phyloP scores from a whole-genome alignment of 2,797 vertebrate genomes.

The Leontocebus nigricollis region DNA sequence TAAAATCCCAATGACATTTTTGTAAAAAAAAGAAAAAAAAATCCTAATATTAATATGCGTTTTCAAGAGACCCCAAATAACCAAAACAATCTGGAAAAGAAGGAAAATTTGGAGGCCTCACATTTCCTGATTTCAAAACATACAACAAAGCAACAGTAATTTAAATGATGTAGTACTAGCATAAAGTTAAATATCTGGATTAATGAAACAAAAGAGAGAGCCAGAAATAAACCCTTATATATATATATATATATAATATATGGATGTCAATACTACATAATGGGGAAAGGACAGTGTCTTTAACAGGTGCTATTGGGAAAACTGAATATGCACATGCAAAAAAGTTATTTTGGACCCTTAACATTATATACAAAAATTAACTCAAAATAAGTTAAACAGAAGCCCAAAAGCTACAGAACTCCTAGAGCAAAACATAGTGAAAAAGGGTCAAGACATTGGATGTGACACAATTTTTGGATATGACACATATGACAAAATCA shows the following conservation, averaged over 20 bases:
- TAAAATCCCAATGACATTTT: neutral
- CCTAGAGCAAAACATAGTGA: neutral
- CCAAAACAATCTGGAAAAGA: neutral
- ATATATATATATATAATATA: neutral
- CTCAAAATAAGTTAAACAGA: neutral
- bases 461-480: neutral
- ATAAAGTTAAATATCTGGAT: neutral
- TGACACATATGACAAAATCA: neutral
- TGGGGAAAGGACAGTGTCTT: neutral
- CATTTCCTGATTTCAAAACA: neutral
- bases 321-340: neutral
- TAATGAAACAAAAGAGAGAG: neutral
- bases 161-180: neutral
- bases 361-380: neutral
- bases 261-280: neutral
- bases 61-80: neutral
- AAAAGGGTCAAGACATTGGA: neutral
- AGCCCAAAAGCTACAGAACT: neutral
- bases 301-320: neutral
- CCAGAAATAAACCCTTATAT: neutral
- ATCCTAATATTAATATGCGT: neutral
- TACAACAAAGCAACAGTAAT: neutral
- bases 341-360: neutral
- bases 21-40: neutral
- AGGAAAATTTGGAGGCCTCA: neutral